Evolutionary conservation across 2,888 invertebrate species (phyloP), one percentile per base, ranked within the genome.

Genomic region (Trypoxylon attenuatum): DNA sequence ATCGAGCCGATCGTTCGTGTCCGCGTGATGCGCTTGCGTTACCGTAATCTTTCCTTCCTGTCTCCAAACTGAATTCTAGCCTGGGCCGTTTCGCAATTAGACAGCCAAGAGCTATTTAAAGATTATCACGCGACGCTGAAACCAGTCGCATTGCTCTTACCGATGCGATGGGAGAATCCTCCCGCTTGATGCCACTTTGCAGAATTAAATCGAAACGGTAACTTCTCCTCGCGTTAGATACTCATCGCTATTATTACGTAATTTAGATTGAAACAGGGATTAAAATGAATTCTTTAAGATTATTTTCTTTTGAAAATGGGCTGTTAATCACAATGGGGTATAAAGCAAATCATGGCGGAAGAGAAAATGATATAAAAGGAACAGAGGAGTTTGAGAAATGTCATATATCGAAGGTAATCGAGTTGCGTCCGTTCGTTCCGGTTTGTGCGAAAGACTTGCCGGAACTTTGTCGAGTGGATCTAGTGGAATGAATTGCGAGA

Each of bases 31-130:
- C 8, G 16, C 10, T 15, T 33, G 47, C 21, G n/a, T 18, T 27
- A 42, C 21, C 41, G 45, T 49, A 33, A 57, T 64, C 33, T 49
- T 42, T 41, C 23, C 42, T 66, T 54, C 42, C 46, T 47, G 65
- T 8, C 59, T 51, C 38, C 33, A 25, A 49, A 45, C 55, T 43
- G 19, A 18, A 43, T 23, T 43, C 25, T 21, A 21, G n/a, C 15
- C 13, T 47, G 8, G 15, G 16, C 16, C 43, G 29, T 61, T 49
- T 56, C 43, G 49, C 52, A 39, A 61, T 47, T 27, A 47, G 47
- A 47, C 33, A 38, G 33, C 23, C 25, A n/a, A n/a, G n/a, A 2
- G 15, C 29, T 56, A 56, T 45, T 56, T 42, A 47, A 43, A 51
- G 42, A 21, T 41, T 33, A 25, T 47, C 27, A 19, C 23, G 19